Base-by-base conservation (phyloP, 2,888 invertebrate species). In the Ctenicera cuprea region DNA sequence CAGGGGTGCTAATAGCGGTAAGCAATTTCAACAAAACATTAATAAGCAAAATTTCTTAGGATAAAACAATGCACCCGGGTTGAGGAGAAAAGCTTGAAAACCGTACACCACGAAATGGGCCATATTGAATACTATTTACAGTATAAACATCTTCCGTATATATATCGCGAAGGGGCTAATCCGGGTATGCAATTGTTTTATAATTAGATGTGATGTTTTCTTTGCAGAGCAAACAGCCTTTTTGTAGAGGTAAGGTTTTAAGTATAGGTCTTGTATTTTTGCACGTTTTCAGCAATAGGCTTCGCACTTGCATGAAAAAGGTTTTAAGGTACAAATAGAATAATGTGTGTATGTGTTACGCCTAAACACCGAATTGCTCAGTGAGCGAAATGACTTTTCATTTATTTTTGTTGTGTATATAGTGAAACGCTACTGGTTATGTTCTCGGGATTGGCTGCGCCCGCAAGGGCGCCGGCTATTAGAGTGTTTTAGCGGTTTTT, bases 51-150 rank as follows among this genome's bases (percentile, higher is more conserved):
- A 61, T 72, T 50, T 89, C 88, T 79, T 88, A 94, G 95, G 71
- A 95, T 97, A 67, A 96, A 96, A 87, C 94, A 95, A 92, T 96
- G 96, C 84, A 93, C 96, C 0, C 92, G 93, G 81, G 91, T 95
- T 0, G 94, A 92, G 76, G 95, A 95, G 92, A 94, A 94, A 79
- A 95, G 96, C 83, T 85, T 97, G 77, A 90, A 96, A 69, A 96
- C 95, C 0, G 94, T 95, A 0, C 97, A 97, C 81, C 97, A 97
- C 82, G 97, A 97, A 87, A 94, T 97, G 94, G 95, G 95, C 0
- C 97, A 97, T 83, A 92, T 97, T 66, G 93, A 97, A 82, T 97
- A 97, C 85, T 96, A 95, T 88, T 87, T 96, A 81, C 93, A 94
- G 37, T 97, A 97, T 86, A 48, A 48, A 48, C 8, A 48, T 11